Percentiles rank a stretch among this genome's conserved stretches.
These are phyloP conservation scores for Pseudococcus jackbeardsleyi DNA, from an alignment of 2,888 invertebrate genomes.

Conservation along the genomic window DNA sequence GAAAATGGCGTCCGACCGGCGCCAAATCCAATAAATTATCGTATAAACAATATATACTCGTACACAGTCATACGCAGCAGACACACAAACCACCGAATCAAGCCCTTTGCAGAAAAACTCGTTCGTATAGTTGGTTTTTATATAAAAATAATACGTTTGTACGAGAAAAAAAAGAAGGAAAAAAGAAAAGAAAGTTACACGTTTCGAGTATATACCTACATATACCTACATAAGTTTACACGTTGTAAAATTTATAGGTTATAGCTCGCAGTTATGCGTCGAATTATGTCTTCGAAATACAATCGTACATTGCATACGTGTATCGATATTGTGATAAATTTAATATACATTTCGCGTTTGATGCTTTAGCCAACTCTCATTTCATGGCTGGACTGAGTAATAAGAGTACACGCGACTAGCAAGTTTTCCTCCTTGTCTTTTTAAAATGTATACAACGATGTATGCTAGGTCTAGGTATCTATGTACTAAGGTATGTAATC, in stretches of 20 bases:
- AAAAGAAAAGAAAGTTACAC: constrained; percentile 56
- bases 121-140: constrained; percentile 4
- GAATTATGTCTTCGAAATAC: constrained; percentile 53
- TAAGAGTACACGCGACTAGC: constrained; percentile 54
- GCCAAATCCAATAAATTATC: constrained; percentile 63
- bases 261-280: constrained; percentile 19
- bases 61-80: background rate
- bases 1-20: constrained; percentile 62
- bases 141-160: constrained; percentile 13
- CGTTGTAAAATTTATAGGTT: constrained; percentile 53
- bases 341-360: constrained; percentile 46
- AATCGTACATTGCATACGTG: background rate
- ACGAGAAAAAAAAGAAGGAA: background rate
- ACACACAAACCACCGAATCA: constrained; percentile 17
- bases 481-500: constrained; percentile 34
- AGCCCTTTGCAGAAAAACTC: constrained; percentile 41
- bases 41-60: constrained; percentile 19
- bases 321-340: constrained; percentile 42
- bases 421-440: constrained; percentile 50
- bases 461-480: constrained; percentile 3
- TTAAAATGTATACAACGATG: constrained; percentile 19
- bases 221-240: constrained; percentile 11
- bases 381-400: constrained; percentile 52
- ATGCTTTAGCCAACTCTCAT: constrained; percentile 39
- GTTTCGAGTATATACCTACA: constrained; percentile 3